Percentiles rank a stretch among this genome's conserved stretches.
Conservation (phyloP, 2,888 invertebrate genomes). For the Macrophya alboannulata region DNA sequence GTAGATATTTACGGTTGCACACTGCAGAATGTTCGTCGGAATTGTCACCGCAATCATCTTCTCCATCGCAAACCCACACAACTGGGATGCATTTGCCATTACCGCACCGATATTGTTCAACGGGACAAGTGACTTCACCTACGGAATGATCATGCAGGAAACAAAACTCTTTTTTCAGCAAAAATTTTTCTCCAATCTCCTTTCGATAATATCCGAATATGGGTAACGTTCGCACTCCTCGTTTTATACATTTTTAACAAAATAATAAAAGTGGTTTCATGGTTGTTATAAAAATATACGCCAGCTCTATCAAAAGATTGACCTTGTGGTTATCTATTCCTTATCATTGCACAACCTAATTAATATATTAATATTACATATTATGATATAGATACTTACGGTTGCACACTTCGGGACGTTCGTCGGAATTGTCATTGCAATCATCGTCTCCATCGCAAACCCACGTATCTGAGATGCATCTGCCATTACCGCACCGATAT, state of each 20-base stretch:
- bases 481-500: constrained; percentile 88
- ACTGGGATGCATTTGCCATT: constrained; percentile 90
- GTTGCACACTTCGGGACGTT: constrained; percentile 87
- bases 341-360: too few species aligned
- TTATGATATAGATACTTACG: constrained; percentile 81
- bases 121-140: constrained; percentile 82
- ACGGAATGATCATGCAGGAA: too few species aligned
- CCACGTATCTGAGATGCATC: constrained; percentile 90
- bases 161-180: background rate
- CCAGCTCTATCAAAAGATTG: too few species aligned
- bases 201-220: background rate
- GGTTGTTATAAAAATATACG: background rate
- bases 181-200: background rate
- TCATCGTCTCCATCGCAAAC: constrained; percentile 91
- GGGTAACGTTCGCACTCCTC: background rate
- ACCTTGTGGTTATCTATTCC: too few species aligned
- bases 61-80: constrained; percentile 90
- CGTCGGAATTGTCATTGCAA: constrained; percentile 92
- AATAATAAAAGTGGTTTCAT: background rate
- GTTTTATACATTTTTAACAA: background rate
- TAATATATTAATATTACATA: too few species aligned
- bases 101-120: constrained; percentile 89
- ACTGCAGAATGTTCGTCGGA: constrained; percentile 89
- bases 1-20: constrained; percentile 84
- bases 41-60: constrained; percentile 90